These are phyloP conservation scores for Cyanoliseus patagonus DNA, from an alignment of 2,113 vertebrate genomes.

Conservation along the genomic window DNA sequence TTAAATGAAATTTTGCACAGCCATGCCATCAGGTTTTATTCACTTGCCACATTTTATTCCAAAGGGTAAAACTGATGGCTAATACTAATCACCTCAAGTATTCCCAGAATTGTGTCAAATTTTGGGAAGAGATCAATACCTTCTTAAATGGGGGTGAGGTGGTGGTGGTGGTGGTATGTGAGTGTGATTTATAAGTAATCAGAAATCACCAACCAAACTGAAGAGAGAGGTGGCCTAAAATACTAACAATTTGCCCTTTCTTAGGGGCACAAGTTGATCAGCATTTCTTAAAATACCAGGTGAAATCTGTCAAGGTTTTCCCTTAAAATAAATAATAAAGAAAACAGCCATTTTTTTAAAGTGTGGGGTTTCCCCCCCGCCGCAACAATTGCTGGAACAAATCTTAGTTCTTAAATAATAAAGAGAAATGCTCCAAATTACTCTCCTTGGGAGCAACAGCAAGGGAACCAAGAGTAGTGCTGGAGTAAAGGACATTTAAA, in stretches of 20 bases:
- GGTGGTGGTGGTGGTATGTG: background rate
- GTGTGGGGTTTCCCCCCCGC: fast-evolving
- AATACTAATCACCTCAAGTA: background rate
- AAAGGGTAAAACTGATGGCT: constrained; percentile 29
- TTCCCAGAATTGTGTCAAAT: background rate
- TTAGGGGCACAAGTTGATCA: background rate
- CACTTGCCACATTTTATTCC: constrained; percentile 60
- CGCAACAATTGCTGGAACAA: background rate
- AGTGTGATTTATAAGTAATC: background rate
- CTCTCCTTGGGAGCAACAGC: background rate
- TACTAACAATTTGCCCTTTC: background rate
- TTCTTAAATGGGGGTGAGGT: background rate
- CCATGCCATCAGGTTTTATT: constrained; percentile 43
- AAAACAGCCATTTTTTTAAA: background rate
- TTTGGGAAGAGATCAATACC: background rate
- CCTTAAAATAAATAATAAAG: background rate
- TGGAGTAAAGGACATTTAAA: background rate
- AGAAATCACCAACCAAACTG: background rate
- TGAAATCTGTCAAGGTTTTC: background rate
- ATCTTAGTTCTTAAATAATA: background rate
- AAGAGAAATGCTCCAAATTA: background rate
- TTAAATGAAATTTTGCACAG: constrained; percentile 70
- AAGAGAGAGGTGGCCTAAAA: background rate
- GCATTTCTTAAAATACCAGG: background rate
- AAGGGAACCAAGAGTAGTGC: background rate